Evolutionary conservation across 2,888 invertebrate species (phyloP).

Genomic region (Amorpha juglandis): DNA sequence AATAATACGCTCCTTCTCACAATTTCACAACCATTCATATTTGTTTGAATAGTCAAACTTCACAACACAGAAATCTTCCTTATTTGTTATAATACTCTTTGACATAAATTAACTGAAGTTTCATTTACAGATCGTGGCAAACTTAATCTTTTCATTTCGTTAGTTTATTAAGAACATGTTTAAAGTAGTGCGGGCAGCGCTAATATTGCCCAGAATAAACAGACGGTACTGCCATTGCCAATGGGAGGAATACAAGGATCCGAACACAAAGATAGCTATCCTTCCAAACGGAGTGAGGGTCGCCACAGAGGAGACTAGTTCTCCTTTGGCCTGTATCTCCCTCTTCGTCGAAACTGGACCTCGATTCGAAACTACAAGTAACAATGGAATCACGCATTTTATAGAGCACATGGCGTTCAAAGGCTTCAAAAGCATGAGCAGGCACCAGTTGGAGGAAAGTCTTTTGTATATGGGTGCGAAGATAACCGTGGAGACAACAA

Average conservation of each 20-base stretch:
- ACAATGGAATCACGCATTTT: constrained; percentile 68
- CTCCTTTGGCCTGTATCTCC: constrained; percentile 54
- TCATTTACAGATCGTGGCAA: not conserved
- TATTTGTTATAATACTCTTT: not conserved
- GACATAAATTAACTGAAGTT: not conserved
- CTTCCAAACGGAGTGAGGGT: constrained; percentile 63
- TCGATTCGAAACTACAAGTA: constrained; percentile 56
- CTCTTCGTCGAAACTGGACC: constrained; percentile 62
- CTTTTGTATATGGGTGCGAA: constrained; percentile 46
- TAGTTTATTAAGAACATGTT: not conserved
- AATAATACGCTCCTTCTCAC: too few relatives aligned
- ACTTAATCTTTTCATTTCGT: not conserved
- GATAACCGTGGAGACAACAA: constrained; percentile 53
- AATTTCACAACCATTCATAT: too few relatives aligned
- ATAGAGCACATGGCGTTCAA: constrained; percentile 69
- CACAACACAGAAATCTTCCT: too few relatives aligned
- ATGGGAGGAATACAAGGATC: constrained; percentile 25
- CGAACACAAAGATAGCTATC: constrained; percentile 36
- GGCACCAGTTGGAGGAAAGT: constrained; percentile 42
- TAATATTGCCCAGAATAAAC: not conserved
- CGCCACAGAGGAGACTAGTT: constrained; percentile 52
- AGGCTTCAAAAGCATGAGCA: constrained; percentile 48
- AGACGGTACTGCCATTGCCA: not conserved
- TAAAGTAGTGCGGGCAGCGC: not conserved
- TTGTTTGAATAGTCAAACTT: too few relatives aligned